These are phyloP conservation scores for Nineta flava DNA, from an alignment of 2,888 invertebrate species.

Conservation along the genomic window DNA sequence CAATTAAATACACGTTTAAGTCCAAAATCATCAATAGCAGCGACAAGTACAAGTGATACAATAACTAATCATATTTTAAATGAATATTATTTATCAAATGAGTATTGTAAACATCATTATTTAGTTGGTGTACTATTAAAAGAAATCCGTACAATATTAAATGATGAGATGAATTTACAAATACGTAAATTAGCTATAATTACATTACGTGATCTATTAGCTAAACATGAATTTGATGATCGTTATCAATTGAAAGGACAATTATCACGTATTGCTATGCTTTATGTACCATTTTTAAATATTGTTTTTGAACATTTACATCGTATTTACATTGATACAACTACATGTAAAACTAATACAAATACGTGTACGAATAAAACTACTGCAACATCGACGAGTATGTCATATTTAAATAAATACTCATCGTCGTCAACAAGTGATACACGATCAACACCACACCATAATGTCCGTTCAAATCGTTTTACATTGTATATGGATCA, in stretches of 20 bases:
- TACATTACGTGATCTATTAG: constrained; percentile 70
- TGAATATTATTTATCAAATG: constrained; percentile 54
- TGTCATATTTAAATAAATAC: constrained; percentile 31
- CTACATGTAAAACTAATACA: constrained; percentile 27
- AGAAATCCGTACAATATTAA: constrained; percentile 74
- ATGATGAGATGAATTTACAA: constrained; percentile 56
- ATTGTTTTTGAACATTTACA: constrained; percentile 78
- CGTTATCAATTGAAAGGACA: constrained; percentile 63
- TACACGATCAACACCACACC: constrained; percentile 13
- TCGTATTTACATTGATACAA: constrained; percentile 35
- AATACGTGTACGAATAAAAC: constrained; percentile 16
- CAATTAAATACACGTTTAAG: constrained; percentile 42
- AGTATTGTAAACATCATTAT: constrained; percentile 84
- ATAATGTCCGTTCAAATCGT: constrained; percentile 25
- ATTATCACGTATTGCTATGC: constrained; percentile 66
- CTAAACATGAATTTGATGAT: constrained; percentile 90
- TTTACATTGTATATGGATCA: constrained; percentile 60
- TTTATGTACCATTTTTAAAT: constrained; percentile 85
- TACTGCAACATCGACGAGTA: constrained; percentile 33
- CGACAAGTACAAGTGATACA: constrained; percentile 31
- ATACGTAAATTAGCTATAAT: constrained; percentile 66
- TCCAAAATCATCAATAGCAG: constrained; percentile 31
- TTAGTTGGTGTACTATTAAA: constrained; percentile 74
- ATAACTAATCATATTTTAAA: constrained; percentile 24
- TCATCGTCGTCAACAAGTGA: constrained; percentile 28